These are phyloP conservation scores for Drosophila pseudotakahashii DNA, from an alignment of 2,888 invertebrate species.

Conservation along the genomic window DNA sequence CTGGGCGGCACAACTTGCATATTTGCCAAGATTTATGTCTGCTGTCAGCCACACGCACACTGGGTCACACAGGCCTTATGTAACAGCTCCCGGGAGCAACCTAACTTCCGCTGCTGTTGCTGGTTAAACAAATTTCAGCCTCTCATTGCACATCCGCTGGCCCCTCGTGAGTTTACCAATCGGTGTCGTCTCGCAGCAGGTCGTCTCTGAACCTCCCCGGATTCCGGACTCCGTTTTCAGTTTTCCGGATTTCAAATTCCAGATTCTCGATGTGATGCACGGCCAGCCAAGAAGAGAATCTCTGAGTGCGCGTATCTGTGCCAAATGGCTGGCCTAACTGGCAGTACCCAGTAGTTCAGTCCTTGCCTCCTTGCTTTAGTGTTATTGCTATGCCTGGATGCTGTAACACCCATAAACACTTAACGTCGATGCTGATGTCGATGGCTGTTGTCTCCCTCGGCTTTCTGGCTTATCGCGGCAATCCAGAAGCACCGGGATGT, in stretches of 20 bases:
- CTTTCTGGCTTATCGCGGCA: conserved; percentile 70
- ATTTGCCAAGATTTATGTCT: conserved; percentile 63
- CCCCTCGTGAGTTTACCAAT: conserved; percentile 29
- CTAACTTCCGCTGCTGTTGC: conserved; percentile 63
- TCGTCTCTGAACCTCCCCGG: conserved; percentile 1
- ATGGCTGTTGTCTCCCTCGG: conserved; percentile 47
- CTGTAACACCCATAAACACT: conserved; percentile 74
- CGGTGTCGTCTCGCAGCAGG: conserved; percentile 44
- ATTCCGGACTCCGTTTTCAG: neutral
- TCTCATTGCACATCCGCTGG: conserved; percentile 42
- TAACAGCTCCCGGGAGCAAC: conserved; percentile 63
- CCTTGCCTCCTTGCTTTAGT: conserved; percentile 52
- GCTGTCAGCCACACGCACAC: conserved; percentile 26
- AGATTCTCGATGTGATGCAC: neutral
- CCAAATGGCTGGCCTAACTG: conserved; percentile 32
- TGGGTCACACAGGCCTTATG: conserved; percentile 41
- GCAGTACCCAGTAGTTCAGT: conserved; percentile 6
- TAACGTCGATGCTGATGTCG: conserved; percentile 68
- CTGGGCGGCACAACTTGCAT: conserved; percentile 60
- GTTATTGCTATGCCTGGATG: conserved; percentile 62
- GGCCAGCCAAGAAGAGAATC: conserved; percentile 9
- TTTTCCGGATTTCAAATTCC: neutral
- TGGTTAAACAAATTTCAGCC: conserved; percentile 68
- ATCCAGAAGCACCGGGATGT: conserved; percentile 50
- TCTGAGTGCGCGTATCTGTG: conserved; percentile 51